Conservation (phyloP, 2,888 invertebrate genomes). For the Epicampocera succincta region DNA sequence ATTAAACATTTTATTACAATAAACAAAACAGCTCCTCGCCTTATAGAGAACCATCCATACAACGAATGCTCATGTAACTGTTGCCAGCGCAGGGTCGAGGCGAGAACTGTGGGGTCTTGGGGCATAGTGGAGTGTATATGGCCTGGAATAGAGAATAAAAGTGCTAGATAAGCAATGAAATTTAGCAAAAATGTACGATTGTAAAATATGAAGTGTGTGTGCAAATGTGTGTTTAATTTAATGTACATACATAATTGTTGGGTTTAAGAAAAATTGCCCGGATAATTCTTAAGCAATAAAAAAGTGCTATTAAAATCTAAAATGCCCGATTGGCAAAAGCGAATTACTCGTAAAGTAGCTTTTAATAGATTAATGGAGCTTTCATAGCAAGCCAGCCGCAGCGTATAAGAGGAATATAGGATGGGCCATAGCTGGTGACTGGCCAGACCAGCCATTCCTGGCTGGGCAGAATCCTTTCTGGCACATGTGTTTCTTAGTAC, state of each 20-base stretch:
- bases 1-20: slow-evolving; percentile 65
- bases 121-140: not conserved
- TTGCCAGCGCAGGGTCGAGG: not conserved
- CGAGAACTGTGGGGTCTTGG: not conserved
- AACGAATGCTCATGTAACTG: not conserved
- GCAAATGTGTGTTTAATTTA: not conserved
- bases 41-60: slow-evolving; percentile 11
- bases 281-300: slow-evolving; percentile 9
- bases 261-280: slow-evolving; percentile 10
- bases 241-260: slow-evolving; percentile 7
- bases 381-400: too few relatives aligned
- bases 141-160: not conserved
- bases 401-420: too few relatives aligned
- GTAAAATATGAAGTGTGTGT: slow-evolving; percentile 12
- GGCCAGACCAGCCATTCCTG: too few relatives aligned
- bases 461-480: too few relatives aligned
- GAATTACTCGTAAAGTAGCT: too few relatives aligned
- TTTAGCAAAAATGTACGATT: not conserved
- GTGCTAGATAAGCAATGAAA: slow-evolving; percentile 24
- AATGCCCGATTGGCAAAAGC: not conserved
- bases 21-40: slow-evolving; percentile 56
- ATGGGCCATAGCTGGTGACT: too few relatives aligned
- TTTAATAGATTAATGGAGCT: too few relatives aligned
- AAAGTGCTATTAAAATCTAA: too few relatives aligned
- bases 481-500: too few relatives aligned